phyloP scores from a whole-genome alignment of 2,113 vertebrate species.

The Tychaedon coryphoeus region DNA sequence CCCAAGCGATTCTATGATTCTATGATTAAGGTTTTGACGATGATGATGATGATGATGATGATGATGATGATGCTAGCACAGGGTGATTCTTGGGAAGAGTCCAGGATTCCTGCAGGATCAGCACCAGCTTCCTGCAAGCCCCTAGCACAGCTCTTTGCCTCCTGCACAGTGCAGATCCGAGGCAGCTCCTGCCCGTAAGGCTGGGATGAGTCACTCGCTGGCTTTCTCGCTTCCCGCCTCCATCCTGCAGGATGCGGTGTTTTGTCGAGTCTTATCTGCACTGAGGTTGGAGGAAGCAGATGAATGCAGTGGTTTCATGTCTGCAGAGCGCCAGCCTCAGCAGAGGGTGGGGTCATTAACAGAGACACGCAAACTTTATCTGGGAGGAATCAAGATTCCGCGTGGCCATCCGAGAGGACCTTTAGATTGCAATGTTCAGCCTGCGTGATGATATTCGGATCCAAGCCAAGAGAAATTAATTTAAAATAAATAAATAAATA shows the following conservation, averaged over 20 bases:
- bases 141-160: not conserved
- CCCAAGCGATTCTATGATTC: not conserved
- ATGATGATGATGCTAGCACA: not conserved
- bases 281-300: slow-evolving; percentile 32
- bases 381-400: not conserved
- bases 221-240: slow-evolving; percentile 52
- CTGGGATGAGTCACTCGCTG: slow-evolving; percentile 45
- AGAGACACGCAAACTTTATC: not conserved
- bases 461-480: not conserved
- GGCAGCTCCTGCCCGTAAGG: not conserved
- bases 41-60: not conserved
- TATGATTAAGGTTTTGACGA: not conserved
- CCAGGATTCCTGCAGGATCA: not conserved
- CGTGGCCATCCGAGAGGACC: not conserved
- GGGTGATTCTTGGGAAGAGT: not conserved
- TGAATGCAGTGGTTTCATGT: slow-evolving; percentile 43
- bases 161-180: not conserved
- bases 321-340: not conserved
- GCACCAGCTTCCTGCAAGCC: not conserved
- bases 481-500: not conserved
- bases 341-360: not conserved
- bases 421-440: not conserved
- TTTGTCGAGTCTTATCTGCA: slow-evolving; percentile 13
- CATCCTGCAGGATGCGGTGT: slow-evolving; percentile 30
- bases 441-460: not conserved